Conservation (phyloP, 2,888 invertebrate genomes). For the Tridacna crocea region DNA sequence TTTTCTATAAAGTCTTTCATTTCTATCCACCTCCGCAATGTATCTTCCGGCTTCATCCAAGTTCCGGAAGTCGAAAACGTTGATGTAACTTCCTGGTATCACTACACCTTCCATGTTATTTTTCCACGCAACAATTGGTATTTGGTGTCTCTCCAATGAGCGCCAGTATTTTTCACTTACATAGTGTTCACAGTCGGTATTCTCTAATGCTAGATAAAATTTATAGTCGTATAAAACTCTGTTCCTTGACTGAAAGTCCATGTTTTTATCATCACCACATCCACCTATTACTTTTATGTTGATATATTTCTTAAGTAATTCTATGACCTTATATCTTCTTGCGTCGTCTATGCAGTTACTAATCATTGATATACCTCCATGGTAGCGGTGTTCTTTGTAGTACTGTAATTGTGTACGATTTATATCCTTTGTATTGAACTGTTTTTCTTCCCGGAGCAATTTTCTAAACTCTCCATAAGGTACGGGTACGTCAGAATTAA, state of each 20-base stretch:
- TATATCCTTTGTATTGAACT: neutral
- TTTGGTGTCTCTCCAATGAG: constrained; percentile 24
- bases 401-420: constrained; percentile 2
- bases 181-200: constrained; percentile 45
- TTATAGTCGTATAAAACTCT: constrained; percentile 24
- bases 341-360: constrained; percentile 49
- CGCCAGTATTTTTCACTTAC: constrained; percentile 53
- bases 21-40: constrained; percentile 43
- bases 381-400: constrained; percentile 11
- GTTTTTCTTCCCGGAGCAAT: constrained; percentile 15
- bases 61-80: constrained; percentile 38
- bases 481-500: constrained; percentile 31
- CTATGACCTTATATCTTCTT: constrained; percentile 38
- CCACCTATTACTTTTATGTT: constrained; percentile 26
- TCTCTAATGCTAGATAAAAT: constrained; percentile 51
- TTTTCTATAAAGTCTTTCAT: constrained; percentile 42
- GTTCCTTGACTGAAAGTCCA: constrained; percentile 25
- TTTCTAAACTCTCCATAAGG: constrained; percentile 27
- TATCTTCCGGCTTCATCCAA: constrained; percentile 39
- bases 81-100: constrained; percentile 45
- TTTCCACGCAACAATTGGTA: constrained; percentile 47
- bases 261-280: constrained; percentile 31
- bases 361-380: constrained; percentile 36
- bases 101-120: constrained; percentile 28
- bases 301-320: constrained; percentile 28